phyloP scores from a whole-genome alignment of 2,888 invertebrate species.

The Antitype chi region DNA sequence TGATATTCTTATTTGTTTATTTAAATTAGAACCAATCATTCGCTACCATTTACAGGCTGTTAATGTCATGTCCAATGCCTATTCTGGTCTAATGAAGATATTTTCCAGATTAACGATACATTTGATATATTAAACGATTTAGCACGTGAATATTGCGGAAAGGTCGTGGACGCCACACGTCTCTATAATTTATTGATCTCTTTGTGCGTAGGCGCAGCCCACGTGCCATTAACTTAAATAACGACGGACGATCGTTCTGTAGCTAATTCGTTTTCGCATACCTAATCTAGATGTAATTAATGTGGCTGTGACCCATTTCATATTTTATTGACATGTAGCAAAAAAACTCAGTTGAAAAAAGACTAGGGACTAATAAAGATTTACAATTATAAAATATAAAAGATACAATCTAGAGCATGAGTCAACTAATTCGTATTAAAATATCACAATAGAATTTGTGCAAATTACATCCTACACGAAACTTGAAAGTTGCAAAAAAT shows the following conservation, averaged over 20 bases:
- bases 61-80: slow-evolving; percentile 33
- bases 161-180: slow-evolving; percentile 73
- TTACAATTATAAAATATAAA: slow-evolving; percentile 16
- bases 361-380: slow-evolving; percentile 9
- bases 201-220: slow-evolving; percentile 80
- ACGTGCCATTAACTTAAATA: slow-evolving; percentile 73
- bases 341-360: slow-evolving; percentile 33
- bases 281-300: slow-evolving; percentile 66
- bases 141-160: slow-evolving; percentile 61
- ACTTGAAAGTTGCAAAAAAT: not conserved
- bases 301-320: slow-evolving; percentile 58
- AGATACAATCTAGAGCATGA: slow-evolving; percentile 25
- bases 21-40: slow-evolving; percentile 30
- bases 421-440: not conserved
- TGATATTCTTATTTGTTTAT: slow-evolving; percentile 38
- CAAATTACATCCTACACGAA: not conserved
- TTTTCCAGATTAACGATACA: slow-evolving; percentile 52
- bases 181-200: slow-evolving; percentile 75
- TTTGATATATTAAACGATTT: slow-evolving; percentile 57
- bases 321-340: slow-evolving; percentile 56
- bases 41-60: slow-evolving; percentile 22
- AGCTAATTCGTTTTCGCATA: slow-evolving; percentile 72
- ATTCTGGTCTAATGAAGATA: slow-evolving; percentile 48
- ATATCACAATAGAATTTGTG: not conserved
- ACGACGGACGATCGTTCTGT: slow-evolving; percentile 67